Evolutionary conservation across 2,888 invertebrate species (phyloP).

Genomic region (Drosophila prostipennis): DNA sequence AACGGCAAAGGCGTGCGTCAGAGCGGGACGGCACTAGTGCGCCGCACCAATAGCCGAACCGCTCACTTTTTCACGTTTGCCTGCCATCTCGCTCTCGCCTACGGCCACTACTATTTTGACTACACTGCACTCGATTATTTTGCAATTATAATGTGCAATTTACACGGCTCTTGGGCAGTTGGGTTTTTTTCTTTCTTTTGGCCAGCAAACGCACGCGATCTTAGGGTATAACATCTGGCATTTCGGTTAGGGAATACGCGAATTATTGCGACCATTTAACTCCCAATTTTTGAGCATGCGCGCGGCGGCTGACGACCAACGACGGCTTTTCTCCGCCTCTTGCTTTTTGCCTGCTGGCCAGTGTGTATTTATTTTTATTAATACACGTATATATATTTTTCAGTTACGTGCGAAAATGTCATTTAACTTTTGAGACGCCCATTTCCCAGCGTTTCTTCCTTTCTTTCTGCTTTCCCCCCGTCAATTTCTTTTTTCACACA

Average conservation of each 20-base stretch:
- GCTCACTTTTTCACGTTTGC: slow-evolving; percentile 41
- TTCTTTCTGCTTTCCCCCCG: slow-evolving; percentile 31
- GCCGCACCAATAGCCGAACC: slow-evolving; percentile 29
- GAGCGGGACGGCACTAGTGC: slow-evolving; percentile 14
- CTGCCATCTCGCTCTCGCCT: slow-evolving; percentile 26
- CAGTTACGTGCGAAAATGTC: slow-evolving; percentile 56
- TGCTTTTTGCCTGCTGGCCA: slow-evolving; percentile 56
- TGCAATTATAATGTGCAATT: slow-evolving; percentile 53
- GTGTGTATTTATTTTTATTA: slow-evolving; percentile 79
- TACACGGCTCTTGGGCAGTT: slow-evolving; percentile 29
- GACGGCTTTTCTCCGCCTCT: slow-evolving; percentile 36
- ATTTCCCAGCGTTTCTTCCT: slow-evolving; percentile 28
- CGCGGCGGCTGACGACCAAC: slow-evolving; percentile 31
- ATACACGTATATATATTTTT: slow-evolving; percentile 55
- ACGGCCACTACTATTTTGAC: slow-evolving; percentile 28
- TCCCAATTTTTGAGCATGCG: slow-evolving; percentile 40
- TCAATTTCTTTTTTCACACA: slow-evolving; percentile 41
- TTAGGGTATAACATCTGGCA: background rate
- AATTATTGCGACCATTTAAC: background rate
- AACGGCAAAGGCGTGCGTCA: slow-evolving; percentile 6
- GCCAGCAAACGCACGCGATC: slow-evolving; percentile 18
- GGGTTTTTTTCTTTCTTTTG: slow-evolving; percentile 1
- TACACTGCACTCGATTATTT: slow-evolving; percentile 64
- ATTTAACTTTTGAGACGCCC: slow-evolving; percentile 54
- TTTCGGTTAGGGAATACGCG: background rate